Evolutionary conservation across 2,797 vertebrate species (phyloP), one percentile per base, ranked within the genome.

Genomic region (Chrosomus eos): DNA sequence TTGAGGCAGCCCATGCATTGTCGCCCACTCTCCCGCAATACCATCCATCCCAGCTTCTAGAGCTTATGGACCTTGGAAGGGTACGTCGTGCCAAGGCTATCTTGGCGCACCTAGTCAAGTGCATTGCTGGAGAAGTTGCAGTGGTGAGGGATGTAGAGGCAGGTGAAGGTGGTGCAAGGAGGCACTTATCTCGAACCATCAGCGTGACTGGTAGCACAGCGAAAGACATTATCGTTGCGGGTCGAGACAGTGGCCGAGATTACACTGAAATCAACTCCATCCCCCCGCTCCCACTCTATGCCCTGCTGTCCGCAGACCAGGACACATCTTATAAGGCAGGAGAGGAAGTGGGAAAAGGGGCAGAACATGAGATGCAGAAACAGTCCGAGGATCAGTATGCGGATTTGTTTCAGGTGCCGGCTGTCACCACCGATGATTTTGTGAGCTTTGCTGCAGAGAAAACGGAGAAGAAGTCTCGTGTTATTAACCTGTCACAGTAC

Each of bases 211-310:
- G 98, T 86, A 99, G 97, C 90, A 99, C 98, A 13, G 98, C 97
- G 43, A 99, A 99, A 89, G 98, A 99, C 87, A 98, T 97, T 70
- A 97, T 99, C 28, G 97, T 97, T 77, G 95, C 97, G 1, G 98
- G 98, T 23, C 97, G 98, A 33, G 98, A 99, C 4, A 97, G 98
- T 1, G 97, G 97, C 21, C 94, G 98, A 16, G 98, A 99, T 92
- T 99, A 99, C 89, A 99, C 98, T 0, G 98, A 99, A 90, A 99
- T 99, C 89, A 98, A 99, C 90, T 99, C 98, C n/a, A 98, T 99
- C 87, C 98, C 98, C 18, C 98, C 98, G 0, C 88, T 99, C 76
- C 98, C 98, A 0, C 94, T 99, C 0, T 97, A 99, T 16, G 96
- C 97, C 0, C 92, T 99, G 84, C 96, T 99, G 86, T 95, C 97